A percentile compares a stretch with the other conserved stretches of the same genome.
These are phyloP conservation scores for Aythya baeri DNA, from an alignment of 2,113 vertebrate species.

Conservation along the genomic window DNA sequence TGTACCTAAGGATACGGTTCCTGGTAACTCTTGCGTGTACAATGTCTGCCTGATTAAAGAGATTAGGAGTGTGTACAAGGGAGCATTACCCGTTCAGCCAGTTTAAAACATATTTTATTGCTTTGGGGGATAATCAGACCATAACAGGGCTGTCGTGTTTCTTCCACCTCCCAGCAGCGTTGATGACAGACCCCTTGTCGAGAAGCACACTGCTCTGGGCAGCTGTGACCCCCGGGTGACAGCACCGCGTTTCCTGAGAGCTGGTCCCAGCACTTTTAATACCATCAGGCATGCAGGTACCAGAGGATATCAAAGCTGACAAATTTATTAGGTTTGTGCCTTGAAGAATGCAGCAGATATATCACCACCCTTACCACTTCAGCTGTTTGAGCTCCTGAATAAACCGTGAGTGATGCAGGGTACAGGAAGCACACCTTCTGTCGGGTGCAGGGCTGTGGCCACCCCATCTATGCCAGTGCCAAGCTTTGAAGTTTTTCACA, in stretches of 20 bases:
- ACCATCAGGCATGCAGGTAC: fast-evolving
- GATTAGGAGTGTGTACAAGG: fast-evolving
- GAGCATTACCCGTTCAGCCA: fast-evolving
- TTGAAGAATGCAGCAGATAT: fast-evolving
- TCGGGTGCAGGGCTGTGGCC: background rate
- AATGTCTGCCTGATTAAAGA: background rate
- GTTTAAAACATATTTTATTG: background rate
- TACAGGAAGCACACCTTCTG: fast-evolving
- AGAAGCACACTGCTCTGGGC: background rate
- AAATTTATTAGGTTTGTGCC: fast-evolving
- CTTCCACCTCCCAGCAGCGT: background rate
- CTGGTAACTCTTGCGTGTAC: fast-evolving
- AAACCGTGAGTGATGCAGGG: fast-evolving
- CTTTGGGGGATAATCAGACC: background rate
- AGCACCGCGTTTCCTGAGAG: background rate
- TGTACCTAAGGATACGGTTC: fast-evolving
- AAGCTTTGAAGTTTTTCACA: background rate
- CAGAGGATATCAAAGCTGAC: background rate
- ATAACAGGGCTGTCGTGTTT: fast-evolving
- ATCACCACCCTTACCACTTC: background rate
- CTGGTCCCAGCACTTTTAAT: background rate
- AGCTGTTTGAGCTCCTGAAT: background rate
- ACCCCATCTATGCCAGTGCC: background rate
- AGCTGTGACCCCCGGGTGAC: fast-evolving
- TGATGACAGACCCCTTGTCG: fast-evolving